Conservation (phyloP, 2,113 vertebrate genomes). For the Scolopax mira region DNA sequence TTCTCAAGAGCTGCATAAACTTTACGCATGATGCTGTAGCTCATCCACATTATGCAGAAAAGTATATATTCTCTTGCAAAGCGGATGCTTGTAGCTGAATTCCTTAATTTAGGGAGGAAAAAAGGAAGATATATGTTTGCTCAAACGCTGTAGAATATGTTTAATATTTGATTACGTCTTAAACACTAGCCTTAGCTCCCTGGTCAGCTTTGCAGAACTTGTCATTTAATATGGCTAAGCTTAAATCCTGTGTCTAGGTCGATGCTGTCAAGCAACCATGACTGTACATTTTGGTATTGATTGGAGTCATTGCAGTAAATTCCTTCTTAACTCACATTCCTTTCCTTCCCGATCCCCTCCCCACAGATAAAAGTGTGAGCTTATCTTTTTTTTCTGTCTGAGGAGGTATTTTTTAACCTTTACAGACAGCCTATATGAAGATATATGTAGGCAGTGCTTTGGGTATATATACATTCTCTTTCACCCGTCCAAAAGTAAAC, state of each 20-base stretch:
- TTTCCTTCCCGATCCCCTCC: constrained; percentile 65
- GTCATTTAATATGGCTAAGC: constrained; percentile 75
- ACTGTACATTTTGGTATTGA: constrained; percentile 84
- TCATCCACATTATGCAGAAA: constrained; percentile 79
- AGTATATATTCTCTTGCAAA: constrained; percentile 65
- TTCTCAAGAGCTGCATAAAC: constrained; percentile 83
- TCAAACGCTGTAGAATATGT: constrained; percentile 63
- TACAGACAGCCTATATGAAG: constrained; percentile 46
- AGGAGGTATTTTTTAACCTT: constrained; percentile 47
- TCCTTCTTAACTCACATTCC: constrained; percentile 74
- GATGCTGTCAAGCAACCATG: constrained; percentile 81
- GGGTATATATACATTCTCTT: neutral
- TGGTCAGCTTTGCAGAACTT: constrained; percentile 76
- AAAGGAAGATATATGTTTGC: constrained; percentile 41
- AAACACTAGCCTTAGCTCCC: constrained; percentile 65
- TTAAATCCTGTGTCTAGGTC: constrained; percentile 77
- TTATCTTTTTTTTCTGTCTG: constrained; percentile 31
- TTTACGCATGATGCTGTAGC: constrained; percentile 76
- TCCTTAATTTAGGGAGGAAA: constrained; percentile 53
- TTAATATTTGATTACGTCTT: constrained; percentile 75
- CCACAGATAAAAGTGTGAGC: constrained; percentile 69
- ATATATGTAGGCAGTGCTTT: neutral
- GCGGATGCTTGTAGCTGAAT: constrained; percentile 46
- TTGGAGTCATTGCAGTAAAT: constrained; percentile 77
- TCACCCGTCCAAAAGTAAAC: neutral